A percentile compares a stretch with the other conserved stretches of the same genome.
phyloP scores from a whole-genome alignment of 2,113 vertebrate species.

The Ceratotherium simum region DNA sequence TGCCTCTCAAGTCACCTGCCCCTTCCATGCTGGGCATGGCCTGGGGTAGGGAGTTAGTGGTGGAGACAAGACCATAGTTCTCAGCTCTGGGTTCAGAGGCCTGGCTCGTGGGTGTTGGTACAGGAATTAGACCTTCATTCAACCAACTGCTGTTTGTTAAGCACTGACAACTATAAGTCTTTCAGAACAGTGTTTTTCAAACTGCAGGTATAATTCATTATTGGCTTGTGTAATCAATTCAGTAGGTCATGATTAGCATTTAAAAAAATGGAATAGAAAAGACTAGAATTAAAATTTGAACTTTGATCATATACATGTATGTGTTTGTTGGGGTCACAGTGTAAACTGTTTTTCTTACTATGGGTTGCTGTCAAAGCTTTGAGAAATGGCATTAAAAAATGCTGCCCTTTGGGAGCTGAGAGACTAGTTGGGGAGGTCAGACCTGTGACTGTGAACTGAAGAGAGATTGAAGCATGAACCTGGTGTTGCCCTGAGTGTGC shows the following conservation, averaged over 20 bases:
- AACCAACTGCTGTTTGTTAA: background rate
- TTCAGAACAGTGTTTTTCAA: constrained; percentile 18
- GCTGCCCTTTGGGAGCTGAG: background rate
- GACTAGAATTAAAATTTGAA: constrained; percentile 18
- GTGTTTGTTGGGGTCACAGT: background rate
- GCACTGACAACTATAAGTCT: background rate
- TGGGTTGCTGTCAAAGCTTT: background rate
- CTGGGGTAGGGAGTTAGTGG: background rate
- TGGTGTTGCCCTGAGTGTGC: background rate
- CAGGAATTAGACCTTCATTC: constrained; percentile 18
- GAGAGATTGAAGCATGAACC: background rate
- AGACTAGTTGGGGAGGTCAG: background rate
- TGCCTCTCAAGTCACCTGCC: background rate
- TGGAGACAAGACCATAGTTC: background rate
- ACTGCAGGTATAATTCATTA: background rate
- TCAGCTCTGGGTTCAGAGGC: background rate
- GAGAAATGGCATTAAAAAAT: constrained; percentile 24
- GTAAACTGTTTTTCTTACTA: background rate
- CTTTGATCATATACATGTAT: background rate
- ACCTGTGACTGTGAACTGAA: background rate
- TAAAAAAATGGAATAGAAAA: background rate
- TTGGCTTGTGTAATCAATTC: background rate
- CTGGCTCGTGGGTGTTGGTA: background rate
- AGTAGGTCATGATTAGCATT: background rate
- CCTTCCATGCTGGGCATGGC: background rate